These are phyloP conservation scores for Anorthoa munda DNA, from an alignment of 2,888 invertebrate species.

Conservation along the genomic window DNA sequence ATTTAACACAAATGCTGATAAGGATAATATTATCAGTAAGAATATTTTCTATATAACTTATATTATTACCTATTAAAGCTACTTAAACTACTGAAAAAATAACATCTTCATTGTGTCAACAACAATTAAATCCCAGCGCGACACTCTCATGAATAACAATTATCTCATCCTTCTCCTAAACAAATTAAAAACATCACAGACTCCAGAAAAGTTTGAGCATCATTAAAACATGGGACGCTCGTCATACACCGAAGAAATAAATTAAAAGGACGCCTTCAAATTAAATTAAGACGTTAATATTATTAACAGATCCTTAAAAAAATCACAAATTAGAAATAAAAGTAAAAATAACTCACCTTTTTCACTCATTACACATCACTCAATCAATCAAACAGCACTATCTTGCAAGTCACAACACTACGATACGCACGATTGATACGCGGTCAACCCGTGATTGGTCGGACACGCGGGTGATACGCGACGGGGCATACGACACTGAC, in stretches of 20 bases:
- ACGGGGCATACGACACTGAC: conserved; percentile 78
- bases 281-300: conserved; percentile 27
- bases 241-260: conserved; percentile 13
- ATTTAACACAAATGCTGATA: no score
- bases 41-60: no score
- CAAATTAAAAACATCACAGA: conserved; percentile 26
- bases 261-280: conserved; percentile 31
- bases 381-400: conserved; percentile 57
- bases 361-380: conserved; percentile 58
- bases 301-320: background rate
- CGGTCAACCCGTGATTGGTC: conserved; percentile 48
- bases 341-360: conserved; percentile 47
- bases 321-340: background rate
- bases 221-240: conserved; percentile 30
- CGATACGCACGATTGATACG: conserved; percentile 59
- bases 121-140: background rate
- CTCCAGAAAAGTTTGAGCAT: conserved; percentile 20
- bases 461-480: conserved; percentile 64
- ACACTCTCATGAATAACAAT: conserved; percentile 24
- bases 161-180: conserved; percentile 30
- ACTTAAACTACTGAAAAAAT: background rate
- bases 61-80: no score
- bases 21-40: no score
- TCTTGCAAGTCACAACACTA: conserved; percentile 56
- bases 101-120: background rate